Evolutionary conservation across 1,140 invertebrate genomes (phyloP), one percentile per base, ranked within the genome.

Genomic region (Halotydeus destructor): DNA sequence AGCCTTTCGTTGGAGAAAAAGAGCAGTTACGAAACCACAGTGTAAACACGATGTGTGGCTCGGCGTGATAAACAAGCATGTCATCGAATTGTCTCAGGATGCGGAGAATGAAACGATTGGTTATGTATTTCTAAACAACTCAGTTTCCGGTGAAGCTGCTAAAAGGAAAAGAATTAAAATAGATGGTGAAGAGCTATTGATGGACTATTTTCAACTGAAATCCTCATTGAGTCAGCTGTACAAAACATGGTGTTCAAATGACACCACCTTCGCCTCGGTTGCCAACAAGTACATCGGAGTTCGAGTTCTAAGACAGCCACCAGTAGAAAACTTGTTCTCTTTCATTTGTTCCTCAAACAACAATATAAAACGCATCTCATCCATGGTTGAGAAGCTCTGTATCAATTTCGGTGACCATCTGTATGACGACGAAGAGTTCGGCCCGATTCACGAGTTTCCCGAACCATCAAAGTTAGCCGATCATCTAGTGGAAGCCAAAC

Each of bases 341-440:
- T 96, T 96, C 56, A 93, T 96, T 49, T 97, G 89, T 58, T 94
- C 88, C 40, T 82, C 88, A 44, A 96, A 96, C 57, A 97, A 97
- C 60, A 81, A 96, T 54, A 93, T 97, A 38, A 66, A 68, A 45
- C 81, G 83, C 49, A 88, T 91, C 56, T 75, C 76, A 28, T 64
- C 67, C 18, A 86, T 98, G 85, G 78, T 97, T 5, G 77, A 91
- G 56, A 84, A 83, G 58, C 57, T 97, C 35, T 86, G 83, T 55
- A 55, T 47, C 9, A 65, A 75, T 38, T 96, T 82, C 66, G 89
- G 89, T 4, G 51, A 70, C 23, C 65, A 72, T 58, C 74, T 93
- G 47, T 71, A 69, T 42, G 55, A 66, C 45, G 50, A 76, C 36
- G 68, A 84, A 44, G 72, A 66, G 18, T 40, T 9, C 25, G 28